phyloP scores from a whole-genome alignment of 2,888 invertebrate species.

The Ophion ellenae region DNA sequence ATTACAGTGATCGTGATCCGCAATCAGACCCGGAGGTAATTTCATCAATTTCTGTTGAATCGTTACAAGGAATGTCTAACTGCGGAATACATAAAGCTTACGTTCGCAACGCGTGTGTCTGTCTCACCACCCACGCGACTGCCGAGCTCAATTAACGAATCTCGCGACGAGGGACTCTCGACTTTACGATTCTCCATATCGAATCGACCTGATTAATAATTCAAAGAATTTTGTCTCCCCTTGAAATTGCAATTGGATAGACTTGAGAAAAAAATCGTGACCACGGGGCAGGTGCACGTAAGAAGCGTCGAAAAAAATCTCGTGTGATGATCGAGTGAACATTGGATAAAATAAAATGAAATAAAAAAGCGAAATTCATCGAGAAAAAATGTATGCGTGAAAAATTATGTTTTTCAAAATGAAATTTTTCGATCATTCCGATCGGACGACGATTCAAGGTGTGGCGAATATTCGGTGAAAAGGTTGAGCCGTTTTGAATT shows the following conservation, averaged over 20 bases:
- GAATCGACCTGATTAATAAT: conserved; percentile 23
- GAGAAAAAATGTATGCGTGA: too few relatives aligned
- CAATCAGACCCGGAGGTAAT: conserved; percentile 43
- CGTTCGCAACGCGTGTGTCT: conserved; percentile 14
- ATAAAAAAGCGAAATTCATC: too few relatives aligned
- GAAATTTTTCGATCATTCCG: too few relatives aligned
- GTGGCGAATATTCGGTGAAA: too few relatives aligned
- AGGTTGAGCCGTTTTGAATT: too few relatives aligned
- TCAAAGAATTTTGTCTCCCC: conserved; percentile 14
- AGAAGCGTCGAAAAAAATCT: not conserved
- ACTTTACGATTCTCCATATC: not conserved
- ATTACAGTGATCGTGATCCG: conserved; percentile 38
- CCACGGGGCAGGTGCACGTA: not conserved
- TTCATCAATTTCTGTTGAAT: conserved; percentile 36
- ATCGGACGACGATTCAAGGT: too few relatives aligned
- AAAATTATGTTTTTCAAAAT: too few relatives aligned
- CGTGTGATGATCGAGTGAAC: not conserved
- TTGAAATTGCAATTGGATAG: not conserved
- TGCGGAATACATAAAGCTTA: not conserved
- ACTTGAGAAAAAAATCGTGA: conserved; percentile 15
- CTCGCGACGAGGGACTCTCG: not conserved
- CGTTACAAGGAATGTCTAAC: conserved; percentile 12
- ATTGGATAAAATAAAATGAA: too few relatives aligned
- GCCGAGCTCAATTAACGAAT: conserved; percentile 29
- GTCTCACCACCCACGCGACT: conserved; percentile 32